These are phyloP conservation scores for Brachyptera putata DNA, from an alignment of 2,888 invertebrate species.

Conservation along the genomic window DNA sequence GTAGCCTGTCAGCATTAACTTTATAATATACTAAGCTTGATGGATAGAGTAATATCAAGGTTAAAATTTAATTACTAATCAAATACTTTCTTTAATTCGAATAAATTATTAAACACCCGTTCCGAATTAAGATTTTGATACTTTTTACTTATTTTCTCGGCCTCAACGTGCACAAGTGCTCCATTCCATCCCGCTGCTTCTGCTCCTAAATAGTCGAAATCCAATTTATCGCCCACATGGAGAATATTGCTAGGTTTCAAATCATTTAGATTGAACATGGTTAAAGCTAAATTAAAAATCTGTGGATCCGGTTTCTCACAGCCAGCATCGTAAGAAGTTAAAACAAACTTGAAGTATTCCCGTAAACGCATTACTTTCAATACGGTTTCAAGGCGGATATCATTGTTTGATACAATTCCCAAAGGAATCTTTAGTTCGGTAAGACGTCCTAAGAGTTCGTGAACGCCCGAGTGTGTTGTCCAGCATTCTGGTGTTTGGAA, in stretches of 20 bases:
- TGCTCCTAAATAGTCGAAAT: conserved; percentile 76
- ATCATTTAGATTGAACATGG: conserved; percentile 39
- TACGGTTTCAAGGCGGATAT: conserved; percentile 69
- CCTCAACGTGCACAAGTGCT: conserved; percentile 40
- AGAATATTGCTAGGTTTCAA: conserved; percentile 60
- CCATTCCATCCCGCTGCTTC: conserved; percentile 72
- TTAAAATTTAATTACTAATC: too few relatives aligned
- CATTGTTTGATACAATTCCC: conserved; percentile 86
- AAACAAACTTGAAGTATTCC: conserved; percentile 71
- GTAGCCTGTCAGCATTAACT: too few relatives aligned
- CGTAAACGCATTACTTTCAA: conserved; percentile 61
- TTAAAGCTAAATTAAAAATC: conserved; percentile 58
- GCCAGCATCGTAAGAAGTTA: conserved; percentile 72
- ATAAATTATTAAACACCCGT: too few relatives aligned
- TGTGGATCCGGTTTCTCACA: conserved; percentile 67
- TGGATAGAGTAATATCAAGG: too few relatives aligned
- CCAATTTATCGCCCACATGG: conserved; percentile 77
- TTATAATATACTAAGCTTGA: too few relatives aligned
- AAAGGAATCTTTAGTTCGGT: conserved; percentile 49
- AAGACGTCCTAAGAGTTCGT: conserved; percentile 60
- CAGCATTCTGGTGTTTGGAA: conserved; percentile 71
- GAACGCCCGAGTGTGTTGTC: conserved; percentile 62
- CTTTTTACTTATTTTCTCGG: background rate
- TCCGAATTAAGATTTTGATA: background rate
- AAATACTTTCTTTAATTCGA: too few relatives aligned